Evolutionary conservation across 2,888 invertebrate species (phyloP).

Genomic region (Tethea ocularis): DNA sequence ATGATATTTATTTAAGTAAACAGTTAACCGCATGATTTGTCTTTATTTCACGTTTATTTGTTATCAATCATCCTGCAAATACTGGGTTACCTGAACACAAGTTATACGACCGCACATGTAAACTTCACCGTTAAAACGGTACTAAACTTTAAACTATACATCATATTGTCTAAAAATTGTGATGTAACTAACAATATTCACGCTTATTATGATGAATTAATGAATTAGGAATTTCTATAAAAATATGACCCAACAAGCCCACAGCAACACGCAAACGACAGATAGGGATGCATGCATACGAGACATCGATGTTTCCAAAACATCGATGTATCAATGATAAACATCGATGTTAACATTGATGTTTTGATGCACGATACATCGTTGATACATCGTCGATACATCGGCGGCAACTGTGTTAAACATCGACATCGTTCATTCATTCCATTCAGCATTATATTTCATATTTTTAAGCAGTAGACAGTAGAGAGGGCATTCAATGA

Average conservation of each 20-base stretch:
- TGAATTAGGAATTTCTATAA: constrained; percentile 22
- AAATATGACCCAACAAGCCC: constrained; percentile 33
- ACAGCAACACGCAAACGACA: constrained; percentile 31
- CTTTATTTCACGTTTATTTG: constrained; percentile 59
- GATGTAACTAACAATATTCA: constrained; percentile 22
- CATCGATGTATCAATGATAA: too few relatives aligned
- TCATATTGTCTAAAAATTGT: constrained; percentile 28
- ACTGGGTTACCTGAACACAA: constrained; percentile 46
- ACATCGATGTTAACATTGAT: too few relatives aligned
- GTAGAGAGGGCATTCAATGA: too few relatives aligned
- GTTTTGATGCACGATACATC: too few relatives aligned
- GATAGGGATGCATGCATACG: too few relatives aligned
- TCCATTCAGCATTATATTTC: too few relatives aligned
- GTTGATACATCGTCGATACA: too few relatives aligned
- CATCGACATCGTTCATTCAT: too few relatives aligned
- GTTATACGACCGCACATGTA: constrained; percentile 27
- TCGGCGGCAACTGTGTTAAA: too few relatives aligned
- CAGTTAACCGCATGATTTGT: constrained; percentile 67
- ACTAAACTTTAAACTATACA: constrained; percentile 22
- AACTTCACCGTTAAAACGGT: constrained; percentile 14
- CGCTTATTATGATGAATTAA: constrained; percentile 26
- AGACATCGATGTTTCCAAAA: too few relatives aligned
- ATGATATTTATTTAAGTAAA: constrained; percentile 47
- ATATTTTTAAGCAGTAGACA: too few relatives aligned
- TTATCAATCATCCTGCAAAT: constrained; percentile 69